These are phyloP conservation scores for Clunio marinus DNA, from an alignment of 2,888 invertebrate genomes.

Conservation along the genomic window DNA sequence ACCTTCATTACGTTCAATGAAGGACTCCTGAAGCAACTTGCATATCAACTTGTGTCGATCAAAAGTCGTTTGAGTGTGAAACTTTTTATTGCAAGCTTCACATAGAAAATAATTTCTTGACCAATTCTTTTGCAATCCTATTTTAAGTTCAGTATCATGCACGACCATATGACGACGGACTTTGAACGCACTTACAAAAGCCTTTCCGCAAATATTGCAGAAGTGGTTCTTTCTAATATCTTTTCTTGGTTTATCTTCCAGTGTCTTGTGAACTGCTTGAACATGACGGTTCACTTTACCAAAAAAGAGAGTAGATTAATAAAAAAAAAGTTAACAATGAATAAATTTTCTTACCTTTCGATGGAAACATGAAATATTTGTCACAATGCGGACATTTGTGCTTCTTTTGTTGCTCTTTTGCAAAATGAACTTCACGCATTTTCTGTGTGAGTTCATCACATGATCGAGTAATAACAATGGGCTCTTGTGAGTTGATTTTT, in stretches of 20 bases:
- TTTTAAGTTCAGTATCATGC: constrained; percentile 34
- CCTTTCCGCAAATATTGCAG: constrained; percentile 28
- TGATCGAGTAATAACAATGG: background rate
- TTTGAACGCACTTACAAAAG: constrained; percentile 31
- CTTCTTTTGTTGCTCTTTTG: constrained; percentile 21
- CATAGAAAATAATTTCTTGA: constrained; percentile 17
- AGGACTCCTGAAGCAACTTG: constrained; percentile 10
- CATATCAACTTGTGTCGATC: constrained; percentile 22
- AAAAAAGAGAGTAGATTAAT: background rate
- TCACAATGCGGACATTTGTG: constrained; percentile 31
- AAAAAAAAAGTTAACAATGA: background rate
- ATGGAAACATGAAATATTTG: constrained; percentile 25
- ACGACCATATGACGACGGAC: constrained; percentile 29
- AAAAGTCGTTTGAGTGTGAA: constrained; percentile 30
- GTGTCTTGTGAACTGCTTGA: constrained; percentile 22
- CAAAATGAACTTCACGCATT: constrained; percentile 28
- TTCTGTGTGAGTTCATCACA: constrained; percentile 19
- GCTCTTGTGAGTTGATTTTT: too few relatives aligned
- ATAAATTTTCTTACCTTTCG: constrained; percentile 17
- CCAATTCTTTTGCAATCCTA: constrained; percentile 34
- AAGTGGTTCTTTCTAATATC: constrained; percentile 23
- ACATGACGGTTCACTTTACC: constrained; percentile 23
- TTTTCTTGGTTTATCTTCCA: background rate
- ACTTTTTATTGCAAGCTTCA: constrained; percentile 17
- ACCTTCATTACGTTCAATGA: background rate